Evolutionary conservation across 2,113 vertebrate genomes (phyloP).

Genomic region (Grus americana): DNA sequence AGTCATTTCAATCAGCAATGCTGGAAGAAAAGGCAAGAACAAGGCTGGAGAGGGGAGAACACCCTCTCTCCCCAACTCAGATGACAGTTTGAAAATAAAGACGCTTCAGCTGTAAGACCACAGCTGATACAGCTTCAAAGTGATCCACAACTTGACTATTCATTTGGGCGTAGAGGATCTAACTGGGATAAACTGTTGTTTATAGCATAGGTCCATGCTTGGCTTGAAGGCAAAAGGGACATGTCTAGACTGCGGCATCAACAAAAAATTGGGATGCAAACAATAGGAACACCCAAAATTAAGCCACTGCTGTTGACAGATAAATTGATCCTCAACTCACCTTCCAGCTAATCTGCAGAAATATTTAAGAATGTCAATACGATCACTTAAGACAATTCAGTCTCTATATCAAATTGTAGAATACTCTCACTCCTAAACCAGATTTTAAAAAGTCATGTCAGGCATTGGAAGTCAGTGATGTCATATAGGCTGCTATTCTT

Average conservation of each 20-base stretch:
- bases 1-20: neutral
- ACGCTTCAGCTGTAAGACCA: neutral
- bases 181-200: neutral
- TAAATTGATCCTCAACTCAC: neutral
- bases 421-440: neutral
- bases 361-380: neutral
- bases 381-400: neutral
- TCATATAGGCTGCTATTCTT: neutral
- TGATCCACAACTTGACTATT: neutral
- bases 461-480: neutral
- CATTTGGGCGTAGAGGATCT: neutral
- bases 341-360: neutral
- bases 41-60: neutral
- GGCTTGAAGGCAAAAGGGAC: neutral
- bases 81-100: neutral
- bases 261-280: neutral
- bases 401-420: neutral
- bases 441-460: neutral
- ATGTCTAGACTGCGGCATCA: neutral
- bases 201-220: neutral
- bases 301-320: neutral
- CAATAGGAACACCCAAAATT: neutral
- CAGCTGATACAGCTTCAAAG: neutral
- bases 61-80: neutral
- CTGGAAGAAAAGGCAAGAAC: neutral